Conservation (phyloP, 2,888 invertebrate genomes). For the Oscheius sp. region DNA sequence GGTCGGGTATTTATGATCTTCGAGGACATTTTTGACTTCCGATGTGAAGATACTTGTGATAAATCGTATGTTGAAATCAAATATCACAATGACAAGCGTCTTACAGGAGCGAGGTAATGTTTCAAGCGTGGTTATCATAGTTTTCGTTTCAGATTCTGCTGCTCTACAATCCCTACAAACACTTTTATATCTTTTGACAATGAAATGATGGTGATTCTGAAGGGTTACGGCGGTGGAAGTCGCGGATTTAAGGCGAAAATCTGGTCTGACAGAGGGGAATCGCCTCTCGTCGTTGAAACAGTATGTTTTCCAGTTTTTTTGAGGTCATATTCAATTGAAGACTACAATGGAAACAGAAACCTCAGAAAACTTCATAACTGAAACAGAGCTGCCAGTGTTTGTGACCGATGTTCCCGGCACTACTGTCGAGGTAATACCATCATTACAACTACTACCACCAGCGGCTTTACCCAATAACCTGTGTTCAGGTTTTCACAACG, state of each 20-base stretch:
- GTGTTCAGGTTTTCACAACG: no score
- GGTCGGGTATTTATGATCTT: slow-evolving; percentile 64
- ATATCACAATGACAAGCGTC: slow-evolving; percentile 62
- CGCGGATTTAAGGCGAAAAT: slow-evolving; percentile 63
- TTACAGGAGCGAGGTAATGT: slow-evolving; percentile 66
- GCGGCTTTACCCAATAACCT: no score
- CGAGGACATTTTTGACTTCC: slow-evolving; percentile 64
- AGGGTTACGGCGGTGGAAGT: slow-evolving; percentile 54
- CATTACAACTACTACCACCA: no score
- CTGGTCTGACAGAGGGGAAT: slow-evolving; percentile 60
- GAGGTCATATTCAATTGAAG: background rate
- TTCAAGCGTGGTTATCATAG: background rate
- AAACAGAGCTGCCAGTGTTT: slow-evolving; percentile 1
- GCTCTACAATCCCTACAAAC: slow-evolving; percentile 58
- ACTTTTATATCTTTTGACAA: slow-evolving; percentile 62
- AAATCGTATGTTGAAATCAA: slow-evolving; percentile 72
- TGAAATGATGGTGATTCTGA: slow-evolving; percentile 68
- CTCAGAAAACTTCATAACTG: slow-evolving; percentile 6
- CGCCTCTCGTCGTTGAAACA: background rate
- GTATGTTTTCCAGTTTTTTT: background rate
- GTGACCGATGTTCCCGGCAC: background rate
- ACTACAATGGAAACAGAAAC: slow-evolving; percentile 9
- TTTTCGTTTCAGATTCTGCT: slow-evolving; percentile 64
- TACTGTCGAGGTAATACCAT: no score
- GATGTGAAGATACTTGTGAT: slow-evolving; percentile 72